Evolutionary conservation across 2,113 vertebrate species (phyloP), one percentile per base, ranked within the genome.

Genomic region (Microtus montanus): DNA sequence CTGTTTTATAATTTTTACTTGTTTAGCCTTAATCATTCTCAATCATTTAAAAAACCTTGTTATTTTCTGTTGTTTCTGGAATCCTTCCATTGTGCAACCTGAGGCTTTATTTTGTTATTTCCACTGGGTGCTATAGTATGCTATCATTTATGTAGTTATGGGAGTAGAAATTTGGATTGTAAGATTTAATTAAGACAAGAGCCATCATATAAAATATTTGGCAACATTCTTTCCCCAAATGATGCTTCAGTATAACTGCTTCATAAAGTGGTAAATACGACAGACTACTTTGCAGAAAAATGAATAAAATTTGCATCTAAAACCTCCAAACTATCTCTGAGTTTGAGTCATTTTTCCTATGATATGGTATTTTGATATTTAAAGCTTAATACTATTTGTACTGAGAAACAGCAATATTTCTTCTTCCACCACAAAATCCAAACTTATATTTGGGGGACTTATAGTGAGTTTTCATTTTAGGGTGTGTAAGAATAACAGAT

Each of bases 171-270:
- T 96, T 92, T 87, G 63, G 85, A 41, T 41, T 96, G 92, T 86
- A 95, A 61, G 90, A 38, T 74, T 97, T 95, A 96, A 96, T 97
- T 97, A 98, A 97, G 77, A 95, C 2, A 77, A 83, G 54, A 97
- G 73, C 82, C 73, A 96, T 97, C 97, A 97, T 87, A 80, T 93
- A 92, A 96, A 95, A 87, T 77, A 92, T 87, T 93, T 95, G 88
- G 58, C 87, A 92, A 35, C 24, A 30, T 85, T 96, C 89, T 95
- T 93, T 83, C 30, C 68, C 80, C 97, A 89, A 98, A 97, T 41
- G 3, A 96, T 95, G 74, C 93, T 96, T 92, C 92, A 91, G 44
- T 64, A 95, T 85, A 96, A 96, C 82, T 13, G 24, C 0, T 19
- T 85, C 84, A 87, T 64, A 87, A 84, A 96, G 54, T 47, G 89